These are phyloP conservation scores for Tragelaphus eurycerus DNA, from an alignment of 2,797 vertebrate species.

Conservation along the genomic window DNA sequence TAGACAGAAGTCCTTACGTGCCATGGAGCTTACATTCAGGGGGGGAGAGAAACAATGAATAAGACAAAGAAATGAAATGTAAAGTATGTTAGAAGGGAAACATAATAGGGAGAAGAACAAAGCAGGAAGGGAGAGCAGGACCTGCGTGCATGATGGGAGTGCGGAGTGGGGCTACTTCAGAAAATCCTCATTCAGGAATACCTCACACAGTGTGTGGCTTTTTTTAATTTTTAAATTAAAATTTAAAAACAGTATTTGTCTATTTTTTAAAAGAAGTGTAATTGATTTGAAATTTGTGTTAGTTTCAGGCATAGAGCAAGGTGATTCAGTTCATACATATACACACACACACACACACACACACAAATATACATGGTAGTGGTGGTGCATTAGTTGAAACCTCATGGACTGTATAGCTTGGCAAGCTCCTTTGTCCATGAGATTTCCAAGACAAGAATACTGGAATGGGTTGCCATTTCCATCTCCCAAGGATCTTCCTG, in stretches of 20 bases:
- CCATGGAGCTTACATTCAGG: not conserved
- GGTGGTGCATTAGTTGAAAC: not conserved
- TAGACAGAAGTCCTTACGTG: not conserved
- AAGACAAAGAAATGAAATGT: not conserved
- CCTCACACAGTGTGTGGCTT: not conserved
- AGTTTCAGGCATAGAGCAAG: not conserved
- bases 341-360: no score
- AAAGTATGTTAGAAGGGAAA: not conserved
- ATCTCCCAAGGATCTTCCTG: not conserved
- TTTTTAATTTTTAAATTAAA: not conserved
- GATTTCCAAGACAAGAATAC: not conserved
- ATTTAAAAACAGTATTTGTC: not conserved
- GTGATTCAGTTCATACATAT: not conserved
- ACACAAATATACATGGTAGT: not conserved
- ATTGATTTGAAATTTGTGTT: not conserved
- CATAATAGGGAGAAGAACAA: not conserved
- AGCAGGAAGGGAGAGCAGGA: no score
- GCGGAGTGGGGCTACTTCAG: fast-evolving
- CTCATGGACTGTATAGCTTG: not conserved
- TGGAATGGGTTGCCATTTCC: not conserved
- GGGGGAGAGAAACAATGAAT: not conserved
- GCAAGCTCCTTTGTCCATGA: not conserved
- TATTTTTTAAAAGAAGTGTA: not conserved
- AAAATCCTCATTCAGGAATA: not conserved
- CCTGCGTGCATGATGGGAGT: fast-evolving